Conservation (phyloP, 1,140 invertebrate species). For the Lysiphlebus fabarum region DNA sequence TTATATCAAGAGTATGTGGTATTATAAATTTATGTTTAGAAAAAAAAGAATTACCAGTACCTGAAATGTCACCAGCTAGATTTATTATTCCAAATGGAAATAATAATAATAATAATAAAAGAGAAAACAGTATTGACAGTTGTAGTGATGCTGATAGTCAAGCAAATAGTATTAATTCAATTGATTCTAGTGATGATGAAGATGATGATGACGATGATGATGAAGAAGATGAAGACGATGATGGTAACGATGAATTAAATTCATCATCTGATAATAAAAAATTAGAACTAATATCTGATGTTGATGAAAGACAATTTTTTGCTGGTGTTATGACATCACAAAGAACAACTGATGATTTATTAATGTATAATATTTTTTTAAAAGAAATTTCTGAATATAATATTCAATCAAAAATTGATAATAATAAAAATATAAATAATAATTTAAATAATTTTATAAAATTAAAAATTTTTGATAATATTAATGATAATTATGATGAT, state of each 20-base stretch:
- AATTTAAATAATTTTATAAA: background rate
- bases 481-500: conserved; percentile 31
- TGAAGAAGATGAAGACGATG: conserved; percentile 26
- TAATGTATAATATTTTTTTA: conserved; percentile 58
- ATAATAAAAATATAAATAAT: background rate
- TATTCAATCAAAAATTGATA: conserved; percentile 39
- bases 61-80: conserved; percentile 55
- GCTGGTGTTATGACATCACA: conserved; percentile 44
- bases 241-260: conserved; percentile 19
- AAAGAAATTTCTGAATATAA: conserved; percentile 57
- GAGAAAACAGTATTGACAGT: conserved; percentile 44
- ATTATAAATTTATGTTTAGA: conserved; percentile 65
- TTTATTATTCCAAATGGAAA: conserved; percentile 18
- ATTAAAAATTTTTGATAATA: conserved; percentile 33
- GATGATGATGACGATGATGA: conserved; percentile 25
- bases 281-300: conserved; percentile 2
- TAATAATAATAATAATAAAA: conserved; percentile 23
- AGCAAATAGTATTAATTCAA: conserved; percentile 41
- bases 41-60: conserved; percentile 63
- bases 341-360: conserved; percentile 45
- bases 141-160: conserved; percentile 47
- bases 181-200: conserved; percentile 42
- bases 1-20: conserved; percentile 61
- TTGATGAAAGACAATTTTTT: conserved; percentile 47
- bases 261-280: conserved; percentile 23